Percentiles rank a stretch among this genome's conserved stretches.
Conservation (phyloP, 2,888 invertebrate genomes). For the Doris montereyensis region DNA sequence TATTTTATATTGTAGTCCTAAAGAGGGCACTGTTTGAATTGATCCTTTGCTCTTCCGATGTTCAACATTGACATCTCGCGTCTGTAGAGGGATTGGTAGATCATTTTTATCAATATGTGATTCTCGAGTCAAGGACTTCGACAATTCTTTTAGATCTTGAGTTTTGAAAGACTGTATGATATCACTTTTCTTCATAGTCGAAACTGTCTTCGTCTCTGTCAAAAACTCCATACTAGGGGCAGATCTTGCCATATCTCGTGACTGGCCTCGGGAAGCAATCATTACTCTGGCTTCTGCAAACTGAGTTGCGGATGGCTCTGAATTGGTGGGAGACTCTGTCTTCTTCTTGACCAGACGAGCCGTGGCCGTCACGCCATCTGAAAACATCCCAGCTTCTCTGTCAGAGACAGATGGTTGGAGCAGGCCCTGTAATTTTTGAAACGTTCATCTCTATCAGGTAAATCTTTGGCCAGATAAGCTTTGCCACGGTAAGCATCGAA, state of each 20-base stretch:
- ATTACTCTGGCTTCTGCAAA: slow-evolving; percentile 32
- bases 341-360: slow-evolving; percentile 53
- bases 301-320: not conserved
- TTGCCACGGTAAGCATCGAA: slow-evolving; percentile 59
- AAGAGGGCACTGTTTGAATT: not conserved
- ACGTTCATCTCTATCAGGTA: slow-evolving; percentile 53
- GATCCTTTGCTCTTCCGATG: not conserved
- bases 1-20: slow-evolving; percentile 16
- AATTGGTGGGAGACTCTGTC: not conserved
- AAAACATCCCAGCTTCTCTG: slow-evolving; percentile 30
- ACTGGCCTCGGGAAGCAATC: slow-evolving; percentile 37
- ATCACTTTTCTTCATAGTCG: not conserved
- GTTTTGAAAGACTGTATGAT: slow-evolving; percentile 35
- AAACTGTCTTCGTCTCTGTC: slow-evolving; percentile 22
- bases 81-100: not conserved
- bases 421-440: slow-evolving; percentile 52
- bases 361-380: slow-evolving; percentile 48
- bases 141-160: slow-evolving; percentile 32
- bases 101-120: slow-evolving; percentile 4
- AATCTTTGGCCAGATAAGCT: slow-evolving; percentile 50
- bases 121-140: slow-evolving; percentile 35
- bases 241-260: slow-evolving; percentile 1
- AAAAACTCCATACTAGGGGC: slow-evolving; percentile 23
- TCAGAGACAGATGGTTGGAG: slow-evolving; percentile 35
- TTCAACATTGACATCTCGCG: not conserved